A percentile compares a stretch with the other conserved stretches of the same genome.
Conservation (phyloP, 37 sponge, comb jelly and placozoan species). For the Haliclona indistincta region DNA sequence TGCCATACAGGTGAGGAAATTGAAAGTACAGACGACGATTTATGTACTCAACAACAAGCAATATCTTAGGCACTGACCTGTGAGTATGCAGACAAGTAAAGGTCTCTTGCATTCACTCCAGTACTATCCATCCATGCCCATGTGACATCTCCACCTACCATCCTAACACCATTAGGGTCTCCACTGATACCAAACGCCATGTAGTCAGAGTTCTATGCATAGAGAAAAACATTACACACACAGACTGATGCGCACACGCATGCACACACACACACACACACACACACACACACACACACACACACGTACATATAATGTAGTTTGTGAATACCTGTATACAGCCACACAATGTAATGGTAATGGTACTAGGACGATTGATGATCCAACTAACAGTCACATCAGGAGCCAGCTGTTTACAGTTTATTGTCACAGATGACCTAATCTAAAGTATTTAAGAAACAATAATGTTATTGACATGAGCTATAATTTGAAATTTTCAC, state of each 20-base stretch:
- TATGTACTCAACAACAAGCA: no score
- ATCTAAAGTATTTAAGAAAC: background rate
- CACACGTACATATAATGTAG: no score
- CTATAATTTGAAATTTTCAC: no score
- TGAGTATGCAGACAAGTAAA: slow-evolving; percentile 10
- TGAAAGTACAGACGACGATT: no score
- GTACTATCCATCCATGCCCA: slow-evolving; percentile 19
- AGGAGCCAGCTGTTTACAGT: background rate
- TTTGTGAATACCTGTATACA: slow-evolving; percentile 33
- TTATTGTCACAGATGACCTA: background rate
- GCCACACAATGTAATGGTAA: slow-evolving; percentile 35
- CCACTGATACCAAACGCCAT: slow-evolving; percentile 66
- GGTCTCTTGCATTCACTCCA: slow-evolving; percentile 29
- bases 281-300: no score
- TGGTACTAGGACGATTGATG: background rate
- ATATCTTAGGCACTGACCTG: slow-evolving; percentile 16
- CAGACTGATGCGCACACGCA: no score
- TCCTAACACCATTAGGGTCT: background rate
- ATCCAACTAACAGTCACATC: slow-evolving; percentile 2
- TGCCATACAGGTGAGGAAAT: no score
- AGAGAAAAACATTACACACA: no score
- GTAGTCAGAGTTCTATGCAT: slow-evolving; percentile 5
- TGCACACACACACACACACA: no score
- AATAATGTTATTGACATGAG: no score
- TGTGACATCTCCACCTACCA: slow-evolving; percentile 31